Base-by-base conservation (phyloP, 1,140 invertebrate genomes). In the Pantala flavescens region DNA sequence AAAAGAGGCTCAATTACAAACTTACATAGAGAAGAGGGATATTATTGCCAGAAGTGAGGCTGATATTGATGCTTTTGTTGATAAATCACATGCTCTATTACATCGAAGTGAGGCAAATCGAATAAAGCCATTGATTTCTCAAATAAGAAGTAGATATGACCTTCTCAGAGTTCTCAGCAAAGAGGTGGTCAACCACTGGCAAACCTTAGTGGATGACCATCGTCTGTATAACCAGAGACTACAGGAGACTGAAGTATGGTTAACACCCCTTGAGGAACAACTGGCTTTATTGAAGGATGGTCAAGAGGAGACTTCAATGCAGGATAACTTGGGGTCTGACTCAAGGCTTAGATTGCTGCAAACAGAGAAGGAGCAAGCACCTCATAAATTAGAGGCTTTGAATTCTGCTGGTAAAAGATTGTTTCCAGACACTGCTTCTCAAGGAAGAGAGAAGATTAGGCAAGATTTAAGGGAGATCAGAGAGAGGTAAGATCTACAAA, bases 111-210 rank as follows among this genome's bases (percentile, higher is more conserved):
- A 90, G 2, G 91, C 94, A 0, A 93, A 96, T 77, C 87, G 92
- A 73, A 88, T 98, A 7, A 95, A 95, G 81, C 92, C 93, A 10
- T 84, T 95, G 73, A 91, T 97, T 23, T 92, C 93, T 0, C 95
- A 97, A 85, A 89, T 97, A 19, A 95, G 90, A 78, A 95, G 90
- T 79, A 87, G 92, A 78, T 98, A 97, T 81, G 93, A 96, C 82
- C 86, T 91, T 72, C 83, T 98, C 24, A 90, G 90, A 78, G 86
- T 90, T 19, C 83, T 94, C 11, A 93, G 92, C 76, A 94, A 97
- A 84, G 95, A 97, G 82, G 90, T 94, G 0, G 89, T 95, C 7
- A 91, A 90, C 78, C 91, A 93, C 75, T 96, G 93, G 90, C 90
- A 93, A 77, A 90, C 88, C 77, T 86, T 96, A 71, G 90, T 94